phyloP scores from a whole-genome alignment of 2,113 vertebrate genomes.

The Myrmophylax atrothorax region DNA sequence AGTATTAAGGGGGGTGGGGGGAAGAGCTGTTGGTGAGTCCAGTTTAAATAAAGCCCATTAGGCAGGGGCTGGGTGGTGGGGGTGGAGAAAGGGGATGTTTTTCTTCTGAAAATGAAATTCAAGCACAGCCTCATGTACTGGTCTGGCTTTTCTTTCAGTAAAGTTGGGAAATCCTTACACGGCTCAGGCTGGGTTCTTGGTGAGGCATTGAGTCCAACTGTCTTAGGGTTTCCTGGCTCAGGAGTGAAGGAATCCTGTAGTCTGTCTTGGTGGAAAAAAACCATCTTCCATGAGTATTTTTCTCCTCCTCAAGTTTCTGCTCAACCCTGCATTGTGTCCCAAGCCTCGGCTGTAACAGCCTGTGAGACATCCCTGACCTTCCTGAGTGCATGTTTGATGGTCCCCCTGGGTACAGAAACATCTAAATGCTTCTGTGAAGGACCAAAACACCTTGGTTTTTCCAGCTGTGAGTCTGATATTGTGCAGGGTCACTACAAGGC shows the following conservation, averaged over 20 bases:
- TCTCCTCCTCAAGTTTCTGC: background rate
- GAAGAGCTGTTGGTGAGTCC: background rate
- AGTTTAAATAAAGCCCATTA: conserved; percentile 35
- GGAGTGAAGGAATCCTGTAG: background rate
- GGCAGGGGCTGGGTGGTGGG: background rate
- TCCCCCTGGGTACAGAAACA: background rate
- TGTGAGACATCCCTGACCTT: background rate
- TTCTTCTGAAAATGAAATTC: conserved; percentile 15
- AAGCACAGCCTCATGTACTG: background rate
- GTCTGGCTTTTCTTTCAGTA: background rate
- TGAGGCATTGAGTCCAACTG: accelerated
- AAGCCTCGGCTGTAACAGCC: background rate
- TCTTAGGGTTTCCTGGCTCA: background rate
- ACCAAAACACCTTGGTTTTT: background rate
- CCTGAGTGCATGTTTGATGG: background rate
- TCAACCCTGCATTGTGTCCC: background rate
- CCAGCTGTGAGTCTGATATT: background rate
- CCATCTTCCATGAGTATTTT: background rate
- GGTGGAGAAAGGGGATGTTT: background rate
- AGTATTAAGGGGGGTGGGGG: background rate
- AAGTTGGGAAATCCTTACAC: background rate
- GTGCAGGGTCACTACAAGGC: background rate
- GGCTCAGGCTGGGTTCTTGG: background rate
- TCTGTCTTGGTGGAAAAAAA: background rate
- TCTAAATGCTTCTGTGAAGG: background rate